Evolutionary conservation across 2,797 vertebrate genomes (phyloP).

Genomic region (Sebastiscus tertius): DNA sequence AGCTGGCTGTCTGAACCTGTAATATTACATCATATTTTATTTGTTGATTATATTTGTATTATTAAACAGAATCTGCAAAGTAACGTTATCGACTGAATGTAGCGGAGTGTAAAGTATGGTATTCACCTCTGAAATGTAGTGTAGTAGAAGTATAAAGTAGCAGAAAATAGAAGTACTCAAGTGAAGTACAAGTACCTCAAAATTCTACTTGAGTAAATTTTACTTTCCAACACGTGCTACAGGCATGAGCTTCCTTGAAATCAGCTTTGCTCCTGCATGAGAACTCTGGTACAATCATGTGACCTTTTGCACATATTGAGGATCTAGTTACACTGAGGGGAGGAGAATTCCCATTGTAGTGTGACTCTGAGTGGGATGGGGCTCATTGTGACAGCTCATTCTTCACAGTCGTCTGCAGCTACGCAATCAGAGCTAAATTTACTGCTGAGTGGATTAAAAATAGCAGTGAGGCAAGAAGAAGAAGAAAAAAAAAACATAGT

Average conservation of each 20-base stretch:
- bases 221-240: neutral
- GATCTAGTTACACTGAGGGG: conserved; percentile 52
- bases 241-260: conserved; percentile 39
- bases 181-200: neutral
- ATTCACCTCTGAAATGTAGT: neutral
- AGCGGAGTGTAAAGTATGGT: too few species aligned
- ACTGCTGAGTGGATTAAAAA: conserved; percentile 66
- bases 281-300: conserved; percentile 10
- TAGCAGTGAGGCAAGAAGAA: conserved; percentile 44
- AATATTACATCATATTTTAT: neutral
- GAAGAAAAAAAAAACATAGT: conserved; percentile 1
- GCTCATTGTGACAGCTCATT: conserved; percentile 18
- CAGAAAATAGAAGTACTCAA: neutral
- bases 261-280: conserved; percentile 17
- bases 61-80: neutral
- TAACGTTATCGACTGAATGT: neutral
- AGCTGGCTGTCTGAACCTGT: neutral
- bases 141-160: neutral
- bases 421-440: conserved; percentile 63
- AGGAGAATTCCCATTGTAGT: conserved; percentile 53
- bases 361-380: conserved; percentile 16
- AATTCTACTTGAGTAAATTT: neutral
- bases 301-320: conserved; percentile 46
- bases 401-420: conserved; percentile 9
- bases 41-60: neutral